Base-by-base conservation (phyloP, 2,888 invertebrate genomes). In the Nemapogon koenigi region DNA sequence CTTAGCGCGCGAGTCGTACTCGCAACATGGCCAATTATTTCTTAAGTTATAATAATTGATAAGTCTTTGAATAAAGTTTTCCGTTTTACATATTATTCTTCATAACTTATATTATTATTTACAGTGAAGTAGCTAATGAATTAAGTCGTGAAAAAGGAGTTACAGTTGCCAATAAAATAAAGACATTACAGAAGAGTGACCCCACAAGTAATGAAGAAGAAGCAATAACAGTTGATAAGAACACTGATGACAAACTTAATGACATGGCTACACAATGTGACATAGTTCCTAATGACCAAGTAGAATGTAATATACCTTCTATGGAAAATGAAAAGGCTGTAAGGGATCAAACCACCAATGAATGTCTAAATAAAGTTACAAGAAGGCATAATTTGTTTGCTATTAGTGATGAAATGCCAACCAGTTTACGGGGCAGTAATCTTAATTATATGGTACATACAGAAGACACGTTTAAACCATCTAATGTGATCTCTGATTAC, bases 211-310 rank as follows among this genome's bases (percentile, higher is more conserved):
- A 31, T n/a, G 16, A 31, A 16, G 3, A 29, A 14, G 29, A 13
- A 31, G 15, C 31, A 16, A 16, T 16, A 3, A 16, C 7, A 28
- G 28, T 15, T 15, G 13, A 28, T 10, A 31, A n/a, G 6, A 28
- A 4, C 6, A 28, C 4, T 28, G 28, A 7, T n/a, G 28, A 45
- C 39, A 18, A 57, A 46, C 41, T n/a, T n/a, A 51, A 44, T 57
- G 71, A 75, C 30, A 73, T 73, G 65, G 69, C 61, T 26, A 73
- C 72, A 4, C 75, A 78, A 42, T 70, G 70, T 63, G 62, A 71
- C 32, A 47, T 49, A 33, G n/a, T n/a, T n/a, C n/a, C n/a, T n/a
- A n/a, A n/a, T n/a, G n/a, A n/a, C n/a, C n/a, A n/a, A n/a, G n/a
- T n/a, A n/a, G n/a, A n/a, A n/a, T n/a, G n/a, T n/a, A n/a, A n/a